Percentiles rank a stretch among this genome's conserved stretches.
Evolutionary conservation across 1,140 invertebrate species (phyloP).

Genomic region (Orussus abietinus): DNA sequence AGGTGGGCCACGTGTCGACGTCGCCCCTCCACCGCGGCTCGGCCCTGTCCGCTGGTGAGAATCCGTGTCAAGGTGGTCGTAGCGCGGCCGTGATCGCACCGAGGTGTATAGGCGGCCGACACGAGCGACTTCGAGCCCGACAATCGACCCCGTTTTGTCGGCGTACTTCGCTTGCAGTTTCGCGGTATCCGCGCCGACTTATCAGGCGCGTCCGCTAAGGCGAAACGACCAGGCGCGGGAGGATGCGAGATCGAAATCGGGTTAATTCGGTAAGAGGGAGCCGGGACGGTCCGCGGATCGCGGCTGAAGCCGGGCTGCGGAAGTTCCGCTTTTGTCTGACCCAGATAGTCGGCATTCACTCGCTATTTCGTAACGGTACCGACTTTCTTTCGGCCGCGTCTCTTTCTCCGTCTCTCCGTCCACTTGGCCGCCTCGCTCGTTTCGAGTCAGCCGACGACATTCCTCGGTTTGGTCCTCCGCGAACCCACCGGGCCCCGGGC

Average conservation of each 20-base stretch:
- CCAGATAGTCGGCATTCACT: slow-evolving; percentile 48
- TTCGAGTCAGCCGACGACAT: no score
- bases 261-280: no score
- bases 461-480: no score
- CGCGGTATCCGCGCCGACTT: no score
- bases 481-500: no score
- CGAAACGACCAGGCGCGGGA: no score
- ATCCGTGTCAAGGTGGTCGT: slow-evolving; percentile 45
- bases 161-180: no score
- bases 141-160: slow-evolving; percentile 13
- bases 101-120: neutral
- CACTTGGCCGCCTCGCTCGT: no score
- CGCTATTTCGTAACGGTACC: slow-evolving; percentile 52
- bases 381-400: slow-evolving; percentile 43
- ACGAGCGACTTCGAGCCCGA: neutral
- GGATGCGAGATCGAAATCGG: no score
- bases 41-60: slow-evolving; percentile 17
- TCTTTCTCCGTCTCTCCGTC: no score
- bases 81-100: slow-evolving; percentile 19
- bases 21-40: neutral
- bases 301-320: slow-evolving; percentile 21
- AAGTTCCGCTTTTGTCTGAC: slow-evolving; percentile 50
- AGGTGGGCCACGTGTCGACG: slow-evolving; percentile 3
- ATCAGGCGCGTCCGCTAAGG: no score
- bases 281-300: neutral